These are phyloP conservation scores for Pollenia amentaria DNA, from an alignment of 2,888 invertebrate species.

Conservation along the genomic window DNA sequence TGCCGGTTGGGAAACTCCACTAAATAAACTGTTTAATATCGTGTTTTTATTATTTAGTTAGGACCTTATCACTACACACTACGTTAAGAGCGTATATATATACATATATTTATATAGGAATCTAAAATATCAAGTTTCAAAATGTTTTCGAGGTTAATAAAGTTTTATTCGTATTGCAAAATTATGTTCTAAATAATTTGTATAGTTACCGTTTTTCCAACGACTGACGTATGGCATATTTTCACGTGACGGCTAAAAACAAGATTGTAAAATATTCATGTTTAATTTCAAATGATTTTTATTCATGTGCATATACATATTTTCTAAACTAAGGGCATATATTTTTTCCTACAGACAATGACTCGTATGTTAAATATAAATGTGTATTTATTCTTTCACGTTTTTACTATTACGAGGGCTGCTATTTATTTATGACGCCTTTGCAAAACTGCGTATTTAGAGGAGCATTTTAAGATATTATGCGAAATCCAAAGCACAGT, in stretches of 20 bases:
- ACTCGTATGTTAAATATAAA: background rate
- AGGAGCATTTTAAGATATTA: too few species aligned
- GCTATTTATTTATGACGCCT: too few species aligned
- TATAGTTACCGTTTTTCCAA: slow-evolving; percentile 66
- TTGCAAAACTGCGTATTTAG: too few species aligned
- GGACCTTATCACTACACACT: background rate
- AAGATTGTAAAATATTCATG: slow-evolving; percentile 65
- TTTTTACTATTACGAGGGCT: too few species aligned
- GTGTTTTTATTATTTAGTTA: slow-evolving; percentile 35
- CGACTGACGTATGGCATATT: slow-evolving; percentile 73
- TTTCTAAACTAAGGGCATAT: background rate
- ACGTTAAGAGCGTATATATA: background rate
- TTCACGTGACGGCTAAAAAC: slow-evolving; percentile 54
- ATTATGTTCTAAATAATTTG: slow-evolving; percentile 63
- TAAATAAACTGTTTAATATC: slow-evolving; percentile 6
- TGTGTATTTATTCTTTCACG: too few species aligned
- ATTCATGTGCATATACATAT: slow-evolving; percentile 11
- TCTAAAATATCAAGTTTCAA: background rate
- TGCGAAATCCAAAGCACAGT: too few species aligned
- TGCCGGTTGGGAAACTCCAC: slow-evolving; percentile 5
- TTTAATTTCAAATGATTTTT: slow-evolving; percentile 63
- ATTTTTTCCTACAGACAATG: background rate
- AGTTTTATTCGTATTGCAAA: slow-evolving; percentile 26
- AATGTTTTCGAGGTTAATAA: slow-evolving; percentile 6
- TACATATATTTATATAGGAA: background rate